Conservation (phyloP, 2,888 invertebrate species). For the Cynaeus angustus region DNA sequence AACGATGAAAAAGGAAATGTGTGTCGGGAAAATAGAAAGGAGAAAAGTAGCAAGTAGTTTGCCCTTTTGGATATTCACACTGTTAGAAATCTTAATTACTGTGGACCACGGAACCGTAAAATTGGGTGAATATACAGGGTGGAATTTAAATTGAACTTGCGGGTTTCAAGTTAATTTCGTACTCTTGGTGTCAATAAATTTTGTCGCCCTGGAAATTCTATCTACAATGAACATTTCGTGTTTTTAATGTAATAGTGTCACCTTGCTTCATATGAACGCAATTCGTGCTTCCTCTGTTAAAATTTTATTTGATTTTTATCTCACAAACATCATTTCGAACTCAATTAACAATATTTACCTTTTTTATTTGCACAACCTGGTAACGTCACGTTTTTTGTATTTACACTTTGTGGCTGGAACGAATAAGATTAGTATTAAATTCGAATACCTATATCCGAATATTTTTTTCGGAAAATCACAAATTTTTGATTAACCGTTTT, state of each 20-base stretch:
- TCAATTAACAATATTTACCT: too few relatives aligned
- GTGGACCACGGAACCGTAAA: background rate
- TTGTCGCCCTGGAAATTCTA: too few relatives aligned
- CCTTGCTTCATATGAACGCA: background rate
- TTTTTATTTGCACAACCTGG: too few relatives aligned
- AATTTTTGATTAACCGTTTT: too few relatives aligned
- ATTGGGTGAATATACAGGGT: constrained; percentile 3
- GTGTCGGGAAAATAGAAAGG: constrained; percentile 3
- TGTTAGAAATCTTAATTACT: background rate
- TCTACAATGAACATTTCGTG: too few relatives aligned
- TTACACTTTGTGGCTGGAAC: too few relatives aligned
- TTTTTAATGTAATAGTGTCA: background rate
- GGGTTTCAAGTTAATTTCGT: too few relatives aligned
- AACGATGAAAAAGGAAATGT: constrained; percentile 19
- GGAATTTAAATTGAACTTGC: background rate
- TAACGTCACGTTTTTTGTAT: too few relatives aligned
- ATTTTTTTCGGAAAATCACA: too few relatives aligned
- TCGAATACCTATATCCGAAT: too few relatives aligned
- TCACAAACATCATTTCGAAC: background rate
- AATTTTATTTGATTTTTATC: background rate
- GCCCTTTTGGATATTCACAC: constrained; percentile 1
- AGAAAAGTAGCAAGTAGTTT: background rate
- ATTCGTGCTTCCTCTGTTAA: constrained; percentile 1
- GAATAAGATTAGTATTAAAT: too few relatives aligned
- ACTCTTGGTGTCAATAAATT: too few relatives aligned